These are phyloP conservation scores for Drosophila niveifrons DNA, from an alignment of 2,888 invertebrate species.

Conservation along the genomic window DNA sequence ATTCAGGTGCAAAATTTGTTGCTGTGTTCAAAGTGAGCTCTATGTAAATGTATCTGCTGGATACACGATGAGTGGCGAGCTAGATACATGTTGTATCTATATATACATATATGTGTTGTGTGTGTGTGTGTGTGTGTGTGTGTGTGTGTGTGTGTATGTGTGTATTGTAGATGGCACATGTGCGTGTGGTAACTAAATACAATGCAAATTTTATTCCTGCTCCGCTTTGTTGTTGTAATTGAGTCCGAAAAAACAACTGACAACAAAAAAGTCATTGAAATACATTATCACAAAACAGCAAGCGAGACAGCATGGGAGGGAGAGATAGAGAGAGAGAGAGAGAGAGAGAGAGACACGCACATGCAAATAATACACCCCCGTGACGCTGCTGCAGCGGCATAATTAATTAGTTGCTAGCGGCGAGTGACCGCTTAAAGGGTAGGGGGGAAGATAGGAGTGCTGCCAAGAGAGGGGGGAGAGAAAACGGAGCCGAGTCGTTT, in stretches of 20 bases:
- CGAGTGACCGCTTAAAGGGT: slow-evolving; percentile 13
- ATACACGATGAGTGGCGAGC: slow-evolving; percentile 7
- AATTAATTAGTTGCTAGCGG: slow-evolving; percentile 77
- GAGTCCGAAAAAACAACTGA: slow-evolving; percentile 48
- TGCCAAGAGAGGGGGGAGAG: background rate
- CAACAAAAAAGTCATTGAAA: slow-evolving; percentile 55
- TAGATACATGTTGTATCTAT: slow-evolving; percentile 1
- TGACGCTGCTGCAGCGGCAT: slow-evolving; percentile 78
- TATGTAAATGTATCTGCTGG: slow-evolving; percentile 25
- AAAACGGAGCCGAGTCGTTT: slow-evolving; percentile 48
- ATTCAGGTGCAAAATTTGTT: slow-evolving; percentile 40
- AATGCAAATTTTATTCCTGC: slow-evolving; percentile 70
- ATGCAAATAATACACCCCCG: slow-evolving; percentile 78
- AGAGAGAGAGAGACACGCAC: slow-evolving; percentile 16
- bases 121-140: background rate
- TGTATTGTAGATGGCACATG: slow-evolving; percentile 31
- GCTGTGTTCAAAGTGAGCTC: slow-evolving; percentile 2
- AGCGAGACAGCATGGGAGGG: background rate
- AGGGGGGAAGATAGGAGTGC: background rate
- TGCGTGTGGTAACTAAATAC: slow-evolving; percentile 82
- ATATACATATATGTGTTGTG: background rate
- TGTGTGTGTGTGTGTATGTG: slow-evolving; percentile 1
- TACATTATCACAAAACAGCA: slow-evolving; percentile 59
- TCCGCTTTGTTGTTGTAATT: slow-evolving; percentile 37
- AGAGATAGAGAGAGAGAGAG: background rate